phyloP scores from a whole-genome alignment of 2,888 invertebrate species.

The Mellilla xanthometata region DNA sequence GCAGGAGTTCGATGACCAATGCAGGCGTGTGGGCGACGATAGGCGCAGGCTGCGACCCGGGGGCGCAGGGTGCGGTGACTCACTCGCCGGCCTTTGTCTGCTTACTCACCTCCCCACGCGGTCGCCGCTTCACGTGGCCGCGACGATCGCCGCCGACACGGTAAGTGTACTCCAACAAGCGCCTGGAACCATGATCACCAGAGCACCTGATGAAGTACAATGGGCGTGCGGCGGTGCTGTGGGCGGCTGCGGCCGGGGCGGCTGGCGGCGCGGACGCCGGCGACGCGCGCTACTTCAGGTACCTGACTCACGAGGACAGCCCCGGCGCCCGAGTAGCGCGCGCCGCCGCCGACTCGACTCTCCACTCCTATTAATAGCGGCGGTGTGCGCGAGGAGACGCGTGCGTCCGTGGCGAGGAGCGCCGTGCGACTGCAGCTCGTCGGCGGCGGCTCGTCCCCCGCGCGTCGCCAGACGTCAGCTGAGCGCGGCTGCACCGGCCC shows the following conservation, averaged over 20 bases:
- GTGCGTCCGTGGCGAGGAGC: constrained; percentile 59
- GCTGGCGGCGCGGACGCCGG: constrained; percentile 65
- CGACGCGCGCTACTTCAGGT: constrained; percentile 99
- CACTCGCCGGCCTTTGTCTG: constrained; percentile 67
- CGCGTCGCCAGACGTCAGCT: constrained; percentile 82
- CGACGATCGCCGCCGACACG: constrained; percentile 87
- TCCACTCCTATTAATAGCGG: constrained; percentile 65
- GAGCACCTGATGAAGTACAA: constrained; percentile 99
- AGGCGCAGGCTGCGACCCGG: constrained; percentile 53
- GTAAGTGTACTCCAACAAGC: constrained; percentile 99
- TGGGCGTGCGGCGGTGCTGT: constrained; percentile 96
- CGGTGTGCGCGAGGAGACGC: constrained; percentile 43
- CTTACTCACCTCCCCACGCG: constrained; percentile 53
- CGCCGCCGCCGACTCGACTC: constrained; percentile 76
- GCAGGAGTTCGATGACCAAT: constrained; percentile 77
- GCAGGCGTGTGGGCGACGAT: constrained; percentile 58
- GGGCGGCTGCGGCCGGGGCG: constrained; percentile 76
- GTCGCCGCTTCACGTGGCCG: constrained; percentile 33
- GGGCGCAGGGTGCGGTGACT: constrained; percentile 48
- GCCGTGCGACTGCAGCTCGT: constrained; percentile 72
- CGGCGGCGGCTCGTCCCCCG: constrained; percentile 67
- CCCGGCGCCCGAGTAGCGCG: constrained; percentile 95
- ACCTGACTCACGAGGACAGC: constrained; percentile 95
- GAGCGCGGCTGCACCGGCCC: constrained; percentile 81
- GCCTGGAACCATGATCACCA: constrained; percentile 96